Evolutionary conservation across 1,140 invertebrate species (phyloP).

Genomic region (Monochamus saltuarius): DNA sequence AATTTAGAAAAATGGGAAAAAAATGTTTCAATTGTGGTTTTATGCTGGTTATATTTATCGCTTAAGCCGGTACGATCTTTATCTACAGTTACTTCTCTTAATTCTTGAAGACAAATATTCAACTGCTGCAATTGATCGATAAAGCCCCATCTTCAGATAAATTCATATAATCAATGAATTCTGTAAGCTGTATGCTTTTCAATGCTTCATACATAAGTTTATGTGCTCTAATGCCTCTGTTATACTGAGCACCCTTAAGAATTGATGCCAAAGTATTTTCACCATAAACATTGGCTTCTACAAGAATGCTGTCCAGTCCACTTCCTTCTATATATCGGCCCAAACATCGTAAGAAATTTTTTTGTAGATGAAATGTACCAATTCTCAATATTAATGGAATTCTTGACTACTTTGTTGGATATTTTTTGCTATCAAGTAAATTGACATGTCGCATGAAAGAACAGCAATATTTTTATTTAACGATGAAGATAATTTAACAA

Average conservation of each 20-base stretch:
- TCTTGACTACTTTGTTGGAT: too few relatives aligned
- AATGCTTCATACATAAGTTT: constrained; percentile 2
- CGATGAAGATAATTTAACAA: too few relatives aligned
- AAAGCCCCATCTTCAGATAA: neutral
- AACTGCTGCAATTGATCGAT: too few relatives aligned
- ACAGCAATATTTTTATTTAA: too few relatives aligned
- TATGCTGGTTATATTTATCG: constrained; percentile 25
- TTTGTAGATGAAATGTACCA: constrained; percentile 29
- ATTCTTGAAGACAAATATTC: constrained; percentile 1
- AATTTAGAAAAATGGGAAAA: constrained; percentile 26
- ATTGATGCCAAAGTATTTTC: constrained; percentile 22
- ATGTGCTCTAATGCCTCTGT: constrained; percentile 9
- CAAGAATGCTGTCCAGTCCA: constrained; percentile 24
- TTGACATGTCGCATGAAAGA: too few relatives aligned
- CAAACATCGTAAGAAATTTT: constrained; percentile 26
- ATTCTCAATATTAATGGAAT: constrained; percentile 20
- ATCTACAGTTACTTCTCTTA: neutral
- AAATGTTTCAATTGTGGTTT: neutral
- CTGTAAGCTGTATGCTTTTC: neutral
- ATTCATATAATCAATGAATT: neutral
- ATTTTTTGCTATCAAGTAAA: too few relatives aligned
- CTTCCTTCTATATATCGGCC: constrained; percentile 29
- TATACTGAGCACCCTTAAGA: constrained; percentile 27
- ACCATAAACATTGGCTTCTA: constrained; percentile 21
- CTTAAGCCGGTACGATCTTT: neutral